A percentile compares a stretch with the other conserved stretches of the same genome.
These are phyloP conservation scores for Peucedramus taeniatus DNA, from an alignment of 2,113 vertebrate species.

Conservation along the genomic window DNA sequence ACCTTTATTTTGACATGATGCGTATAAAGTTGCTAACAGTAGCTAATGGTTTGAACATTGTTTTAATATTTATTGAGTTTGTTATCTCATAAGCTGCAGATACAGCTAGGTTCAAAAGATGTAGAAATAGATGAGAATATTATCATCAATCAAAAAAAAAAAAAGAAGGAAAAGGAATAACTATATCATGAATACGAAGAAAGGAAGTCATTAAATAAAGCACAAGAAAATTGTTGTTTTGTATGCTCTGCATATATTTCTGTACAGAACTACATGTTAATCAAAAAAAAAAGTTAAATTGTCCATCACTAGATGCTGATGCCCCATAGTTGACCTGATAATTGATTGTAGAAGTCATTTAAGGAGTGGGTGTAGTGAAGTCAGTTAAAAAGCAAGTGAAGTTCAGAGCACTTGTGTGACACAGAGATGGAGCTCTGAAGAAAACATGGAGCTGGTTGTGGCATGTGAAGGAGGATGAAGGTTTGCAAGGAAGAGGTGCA, in stretches of 20 bases:
- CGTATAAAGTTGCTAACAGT: not conserved
- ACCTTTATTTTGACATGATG: not conserved
- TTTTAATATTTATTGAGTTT: not conserved
- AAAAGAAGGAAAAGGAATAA: fast-evolving
- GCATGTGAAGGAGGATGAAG: not conserved
- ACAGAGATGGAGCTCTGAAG: not conserved
- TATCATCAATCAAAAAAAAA: too few species aligned
- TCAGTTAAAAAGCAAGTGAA: not conserved
- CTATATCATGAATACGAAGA: not conserved
- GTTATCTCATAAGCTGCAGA: not conserved
- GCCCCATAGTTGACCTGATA: not conserved
- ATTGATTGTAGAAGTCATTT: not conserved
- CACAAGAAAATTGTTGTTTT: not conserved
- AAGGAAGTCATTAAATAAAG: not conserved
- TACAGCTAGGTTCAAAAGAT: not conserved
- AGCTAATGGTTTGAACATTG: not conserved
- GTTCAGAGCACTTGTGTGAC: not conserved
- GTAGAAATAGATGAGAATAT: not conserved
- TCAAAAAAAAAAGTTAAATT: not conserved
- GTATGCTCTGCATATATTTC: not conserved
- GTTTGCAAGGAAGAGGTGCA: not conserved
- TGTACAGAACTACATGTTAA: not conserved
- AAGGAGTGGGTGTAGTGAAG: not conserved
- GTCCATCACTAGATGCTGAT: not conserved
- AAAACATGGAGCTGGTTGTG: not conserved